A percentile compares a stretch with the other conserved stretches of the same genome.
Evolutionary conservation across 2,113 vertebrate genomes (phyloP).

Genomic region (Mugil cephalus): DNA sequence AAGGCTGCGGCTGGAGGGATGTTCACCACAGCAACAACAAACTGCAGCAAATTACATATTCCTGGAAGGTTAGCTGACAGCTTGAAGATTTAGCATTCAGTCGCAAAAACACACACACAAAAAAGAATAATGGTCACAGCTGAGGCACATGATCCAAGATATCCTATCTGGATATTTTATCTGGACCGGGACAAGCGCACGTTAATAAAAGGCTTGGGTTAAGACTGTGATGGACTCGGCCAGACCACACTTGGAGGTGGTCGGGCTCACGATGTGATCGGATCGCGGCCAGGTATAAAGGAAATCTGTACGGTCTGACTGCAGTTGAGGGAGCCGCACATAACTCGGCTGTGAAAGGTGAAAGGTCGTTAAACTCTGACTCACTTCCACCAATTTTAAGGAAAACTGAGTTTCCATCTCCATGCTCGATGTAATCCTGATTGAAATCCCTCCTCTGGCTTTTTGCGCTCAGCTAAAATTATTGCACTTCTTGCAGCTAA

Average conservation of each 20-base stretch:
- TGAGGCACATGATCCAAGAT: neutral
- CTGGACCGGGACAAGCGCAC: no score
- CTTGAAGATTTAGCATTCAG: neutral
- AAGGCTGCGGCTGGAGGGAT: constrained; percentile 7
- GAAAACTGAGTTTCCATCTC: no score
- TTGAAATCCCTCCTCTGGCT: no score
- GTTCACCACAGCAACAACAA: neutral
- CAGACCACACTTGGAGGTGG: no score
- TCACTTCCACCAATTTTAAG: neutral
- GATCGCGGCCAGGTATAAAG: no score
- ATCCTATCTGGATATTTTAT: neutral
- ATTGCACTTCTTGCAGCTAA: neutral
- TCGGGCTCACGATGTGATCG: no score
- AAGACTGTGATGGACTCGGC: no score
- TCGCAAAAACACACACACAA: constrained; percentile 19
- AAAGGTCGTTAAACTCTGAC: neutral
- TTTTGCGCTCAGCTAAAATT: neutral
- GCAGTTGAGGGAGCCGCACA: no score
- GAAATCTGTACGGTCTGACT: no score
- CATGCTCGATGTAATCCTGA: no score
- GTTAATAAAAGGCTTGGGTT: no score
- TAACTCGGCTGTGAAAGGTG: neutral
- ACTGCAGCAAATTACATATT: constrained; percentile 17
- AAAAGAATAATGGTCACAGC: constrained; percentile 7
- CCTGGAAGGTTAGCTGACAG: constrained; percentile 10